Conservation (phyloP, 2,113 vertebrate genomes). For the Anas platyrhynchos region DNA sequence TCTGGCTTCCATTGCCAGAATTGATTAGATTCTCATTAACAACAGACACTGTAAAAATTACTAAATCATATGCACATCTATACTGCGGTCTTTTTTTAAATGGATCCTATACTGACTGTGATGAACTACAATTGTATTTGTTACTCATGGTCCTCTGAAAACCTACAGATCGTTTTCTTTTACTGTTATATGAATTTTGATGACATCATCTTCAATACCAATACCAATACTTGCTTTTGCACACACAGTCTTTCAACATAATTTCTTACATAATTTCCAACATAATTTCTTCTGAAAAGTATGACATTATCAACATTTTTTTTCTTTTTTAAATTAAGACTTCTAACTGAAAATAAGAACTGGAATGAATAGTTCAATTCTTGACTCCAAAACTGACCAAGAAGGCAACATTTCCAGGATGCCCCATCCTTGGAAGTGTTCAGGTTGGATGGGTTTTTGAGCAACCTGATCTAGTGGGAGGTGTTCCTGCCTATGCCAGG, state of each 20-base stretch:
- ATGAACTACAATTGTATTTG: not conserved
- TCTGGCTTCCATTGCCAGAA: not conserved
- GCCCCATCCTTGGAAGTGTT: no score
- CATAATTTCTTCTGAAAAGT: not conserved
- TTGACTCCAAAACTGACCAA: not conserved
- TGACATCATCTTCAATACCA: not conserved
- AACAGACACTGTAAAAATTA: not conserved
- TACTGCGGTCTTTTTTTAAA: not conserved
- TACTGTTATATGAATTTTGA: not conserved
- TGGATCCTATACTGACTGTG: rapidly evolving
- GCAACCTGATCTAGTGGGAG: no score
- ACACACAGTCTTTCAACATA: not conserved
- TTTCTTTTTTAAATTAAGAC: not conserved
- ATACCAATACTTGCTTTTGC: not conserved
- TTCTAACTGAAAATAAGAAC: not conserved
- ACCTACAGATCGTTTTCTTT: not conserved
- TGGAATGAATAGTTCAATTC: not conserved
- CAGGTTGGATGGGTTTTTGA: no score
- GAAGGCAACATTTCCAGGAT: not conserved
- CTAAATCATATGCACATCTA: not conserved
- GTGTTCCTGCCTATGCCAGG: no score
- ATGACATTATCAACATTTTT: not conserved
- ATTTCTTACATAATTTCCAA: not conserved
- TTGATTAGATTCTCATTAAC: not conserved
- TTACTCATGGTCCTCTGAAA: not conserved